Percentiles rank a stretch among this genome's conserved stretches.
These are phyloP conservation scores for Bettongia penicillata DNA, from an alignment of 2,113 vertebrate species.

Conservation along the genomic window DNA sequence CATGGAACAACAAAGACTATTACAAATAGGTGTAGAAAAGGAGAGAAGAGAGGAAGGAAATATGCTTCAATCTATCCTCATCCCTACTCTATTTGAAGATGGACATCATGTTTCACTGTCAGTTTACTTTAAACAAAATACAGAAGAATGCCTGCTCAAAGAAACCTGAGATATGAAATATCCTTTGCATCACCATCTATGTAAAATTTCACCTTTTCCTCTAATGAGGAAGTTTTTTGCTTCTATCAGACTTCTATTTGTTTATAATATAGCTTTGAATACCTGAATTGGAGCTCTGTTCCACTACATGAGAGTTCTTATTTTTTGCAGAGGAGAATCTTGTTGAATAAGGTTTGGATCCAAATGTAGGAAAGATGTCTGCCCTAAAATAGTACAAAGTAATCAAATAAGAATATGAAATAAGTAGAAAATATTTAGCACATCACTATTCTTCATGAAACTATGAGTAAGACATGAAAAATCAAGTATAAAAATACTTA, in stretches of 20 bases:
- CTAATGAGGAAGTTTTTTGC: background rate
- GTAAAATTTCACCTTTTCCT: conserved; percentile 33
- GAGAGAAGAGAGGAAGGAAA: background rate
- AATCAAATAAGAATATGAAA: conserved; percentile 9
- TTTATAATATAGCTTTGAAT: conserved; percentile 48
- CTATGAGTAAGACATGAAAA: conserved; percentile 44
- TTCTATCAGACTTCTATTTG: conserved; percentile 3
- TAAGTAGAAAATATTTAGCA: conserved; percentile 8
- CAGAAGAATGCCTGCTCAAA: background rate
- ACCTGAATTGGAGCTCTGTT: conserved; percentile 86
- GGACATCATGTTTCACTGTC: background rate
- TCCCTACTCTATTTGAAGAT: background rate
- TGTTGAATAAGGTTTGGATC: conserved; percentile 81
- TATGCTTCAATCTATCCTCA: background rate
- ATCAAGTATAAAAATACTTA: conserved; percentile 24
- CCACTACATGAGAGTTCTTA: conserved; percentile 78
- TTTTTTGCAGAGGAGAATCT: conserved; percentile 83
- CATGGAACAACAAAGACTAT: background rate
- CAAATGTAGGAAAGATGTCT: conserved; percentile 85
- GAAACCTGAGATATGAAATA: conserved; percentile 39
- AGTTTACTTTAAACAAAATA: background rate
- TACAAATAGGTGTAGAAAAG: background rate
- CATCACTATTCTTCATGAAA: conserved; percentile 33
- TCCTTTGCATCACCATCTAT: background rate
- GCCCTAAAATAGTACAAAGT: conserved; percentile 82